Evolutionary conservation across 2,113 vertebrate species (phyloP).

Genomic region (Antechinus flavipes): DNA sequence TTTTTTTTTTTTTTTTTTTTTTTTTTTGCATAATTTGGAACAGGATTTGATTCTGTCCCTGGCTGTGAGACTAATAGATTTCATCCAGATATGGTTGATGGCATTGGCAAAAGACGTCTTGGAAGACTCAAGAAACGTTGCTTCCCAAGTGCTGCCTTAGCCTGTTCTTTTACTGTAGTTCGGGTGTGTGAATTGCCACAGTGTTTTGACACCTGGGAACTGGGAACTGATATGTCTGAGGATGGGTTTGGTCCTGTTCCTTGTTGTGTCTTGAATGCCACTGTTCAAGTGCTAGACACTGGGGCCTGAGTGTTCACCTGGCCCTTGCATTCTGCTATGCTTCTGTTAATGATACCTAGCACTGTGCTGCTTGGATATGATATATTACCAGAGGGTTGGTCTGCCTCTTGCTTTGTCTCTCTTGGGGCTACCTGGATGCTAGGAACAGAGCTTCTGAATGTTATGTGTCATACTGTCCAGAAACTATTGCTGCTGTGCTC

Average conservation of each 20-base stretch:
- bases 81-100: neutral
- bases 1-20: neutral
- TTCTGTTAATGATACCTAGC: no score
- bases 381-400: neutral
- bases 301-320: neutral
- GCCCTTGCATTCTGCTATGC: no score
- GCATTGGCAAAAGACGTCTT: neutral
- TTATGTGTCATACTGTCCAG: accelerated
- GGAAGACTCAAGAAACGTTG: neutral
- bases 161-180: neutral
- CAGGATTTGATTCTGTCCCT: neutral
- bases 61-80: neutral
- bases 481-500: neutral
- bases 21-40: neutral
- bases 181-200: neutral
- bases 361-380: neutral
- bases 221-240: no score
- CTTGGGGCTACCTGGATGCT: neutral
- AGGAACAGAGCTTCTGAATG: neutral
- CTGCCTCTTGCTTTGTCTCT: neutral
- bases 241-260: neutral
- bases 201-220: neutral
- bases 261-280: neutral
- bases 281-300: neutral
- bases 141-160: neutral